Base-by-base conservation (phyloP, 2,113 vertebrate genomes). In the Tamias sibiricus region DNA sequence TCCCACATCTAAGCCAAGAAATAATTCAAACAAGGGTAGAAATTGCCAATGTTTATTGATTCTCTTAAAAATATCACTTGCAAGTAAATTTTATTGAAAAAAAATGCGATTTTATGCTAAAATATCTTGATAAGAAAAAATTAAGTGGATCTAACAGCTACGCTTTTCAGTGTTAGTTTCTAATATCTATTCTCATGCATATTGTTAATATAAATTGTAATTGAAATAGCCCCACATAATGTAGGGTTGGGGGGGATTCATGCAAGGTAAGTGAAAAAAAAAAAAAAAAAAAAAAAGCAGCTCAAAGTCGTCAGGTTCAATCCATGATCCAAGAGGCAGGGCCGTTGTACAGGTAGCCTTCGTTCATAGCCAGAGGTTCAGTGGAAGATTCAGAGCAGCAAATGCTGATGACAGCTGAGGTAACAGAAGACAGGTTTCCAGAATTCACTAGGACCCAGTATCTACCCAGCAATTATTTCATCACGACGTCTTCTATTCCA, bases 401-500 rank as follows among this genome's bases (percentile, higher is more conserved):
- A 96, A 93, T 89, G 66, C 49, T 69, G 85, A 90, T 92, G 85
- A 90, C 69, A 94, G 80, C 54, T 87, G 80, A 97, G 91, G 85
- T 96, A 95, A 97, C 47, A 92, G 62, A 94, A 95, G 87, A 75
- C 64, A 95, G 75, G 44, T 87, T 72, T 10, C 47, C 66, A 92
- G 52, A 83, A 77, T 74, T 95, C 87, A 83, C 68, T 89, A 71
- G 68, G 62, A 94, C 40, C n/a, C 11, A 77, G 47, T 30, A 94
- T 91, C 74, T 97, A 95, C 40, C 86, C 96, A 84, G 94, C 54
- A 95, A 87, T 94, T 90, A 96, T 96, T 95, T 95, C 84, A 49
- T 95, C 75, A 75, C 16, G 30, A 68, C 49, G 24, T 92, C 81
- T 97, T 94, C 89, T 91, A 92, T 96, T 96, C 88, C 57, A 96